These are phyloP conservation scores for Muscina levida DNA, from an alignment of 2,888 invertebrate species.

Conservation along the genomic window DNA sequence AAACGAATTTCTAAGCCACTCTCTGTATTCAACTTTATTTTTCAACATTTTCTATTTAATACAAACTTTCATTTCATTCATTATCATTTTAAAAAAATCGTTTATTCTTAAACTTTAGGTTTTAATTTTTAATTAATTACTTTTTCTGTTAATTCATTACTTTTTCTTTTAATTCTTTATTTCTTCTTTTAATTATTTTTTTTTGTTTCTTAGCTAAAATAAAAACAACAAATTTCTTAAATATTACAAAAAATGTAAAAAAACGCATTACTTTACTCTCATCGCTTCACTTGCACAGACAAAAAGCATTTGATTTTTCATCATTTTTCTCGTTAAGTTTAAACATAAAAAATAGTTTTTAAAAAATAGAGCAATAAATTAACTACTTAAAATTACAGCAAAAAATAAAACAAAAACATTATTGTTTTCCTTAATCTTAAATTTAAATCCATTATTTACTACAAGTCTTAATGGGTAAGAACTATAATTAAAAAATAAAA, in stretches of 20 bases:
- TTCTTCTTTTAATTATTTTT: not conserved
- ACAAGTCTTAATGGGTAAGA: constrained; percentile 52
- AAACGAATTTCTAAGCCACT: constrained; percentile 11
- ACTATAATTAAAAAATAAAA: constrained; percentile 19
- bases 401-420: constrained; percentile 65
- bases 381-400: constrained; percentile 77
- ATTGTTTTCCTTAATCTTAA: constrained; percentile 23
- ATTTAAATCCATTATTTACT: constrained; percentile 22
- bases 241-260: constrained; percentile 34
- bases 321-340: constrained; percentile 36
- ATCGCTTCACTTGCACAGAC: constrained; percentile 12
- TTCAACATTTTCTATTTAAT: constrained; percentile 67
- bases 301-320: constrained; percentile 45
- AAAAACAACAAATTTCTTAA: constrained; percentile 44
- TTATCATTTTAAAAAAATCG: constrained; percentile 41
- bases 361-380: constrained; percentile 72
- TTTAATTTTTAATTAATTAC: no score
- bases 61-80: constrained; percentile 67
- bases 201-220: constrained; percentile 17
- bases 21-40: constrained; percentile 62
- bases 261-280: constrained; percentile 22
- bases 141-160: no score
- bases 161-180: no score
- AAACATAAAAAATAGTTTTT: constrained; percentile 54
- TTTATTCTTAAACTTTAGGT: not conserved